phyloP scores from a whole-genome alignment of 1,140 invertebrate genomes.

The Musca domestica region DNA sequence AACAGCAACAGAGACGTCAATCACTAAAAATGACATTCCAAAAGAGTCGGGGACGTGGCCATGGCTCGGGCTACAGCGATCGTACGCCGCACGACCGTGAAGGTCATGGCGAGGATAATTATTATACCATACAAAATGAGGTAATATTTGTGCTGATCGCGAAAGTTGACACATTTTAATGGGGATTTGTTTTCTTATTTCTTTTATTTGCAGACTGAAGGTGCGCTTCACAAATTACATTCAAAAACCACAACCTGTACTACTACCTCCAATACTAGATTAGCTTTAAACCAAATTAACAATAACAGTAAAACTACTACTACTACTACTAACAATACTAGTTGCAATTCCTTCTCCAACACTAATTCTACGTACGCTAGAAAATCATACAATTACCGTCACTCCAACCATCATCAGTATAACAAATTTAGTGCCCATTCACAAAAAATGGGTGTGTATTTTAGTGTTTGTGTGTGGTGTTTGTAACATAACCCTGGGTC shows the following conservation, averaged over 20 bases:
- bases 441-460: slow-evolving; percentile 36
- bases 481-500: no score
- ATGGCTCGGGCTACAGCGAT: slow-evolving; percentile 56
- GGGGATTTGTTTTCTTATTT: not conserved
- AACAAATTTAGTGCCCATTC: slow-evolving; percentile 19
- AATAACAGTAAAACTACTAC: slow-evolving; percentile 8
- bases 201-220: slow-evolving; percentile 46
- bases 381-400: slow-evolving; percentile 50
- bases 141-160: slow-evolving; percentile 52
- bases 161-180: not conserved
- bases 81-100: slow-evolving; percentile 55
- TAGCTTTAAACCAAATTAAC: slow-evolving; percentile 13
- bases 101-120: slow-evolving; percentile 63
- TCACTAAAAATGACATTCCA: slow-evolving; percentile 78
- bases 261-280: slow-evolving; percentile 9
- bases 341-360: not conserved
- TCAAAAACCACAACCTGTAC: slow-evolving; percentile 6
- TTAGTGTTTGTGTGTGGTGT: not conserved
- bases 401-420: slow-evolving; percentile 37
- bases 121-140: slow-evolving; percentile 77
- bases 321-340: slow-evolving; percentile 9
- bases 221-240: slow-evolving; percentile 31
- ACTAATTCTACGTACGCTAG: slow-evolving; percentile 34
- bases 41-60: slow-evolving; percentile 65
- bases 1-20: slow-evolving; percentile 51